Base-by-base conservation (phyloP, 2,888 invertebrate genomes). In the Ormyrus thymus region DNA sequence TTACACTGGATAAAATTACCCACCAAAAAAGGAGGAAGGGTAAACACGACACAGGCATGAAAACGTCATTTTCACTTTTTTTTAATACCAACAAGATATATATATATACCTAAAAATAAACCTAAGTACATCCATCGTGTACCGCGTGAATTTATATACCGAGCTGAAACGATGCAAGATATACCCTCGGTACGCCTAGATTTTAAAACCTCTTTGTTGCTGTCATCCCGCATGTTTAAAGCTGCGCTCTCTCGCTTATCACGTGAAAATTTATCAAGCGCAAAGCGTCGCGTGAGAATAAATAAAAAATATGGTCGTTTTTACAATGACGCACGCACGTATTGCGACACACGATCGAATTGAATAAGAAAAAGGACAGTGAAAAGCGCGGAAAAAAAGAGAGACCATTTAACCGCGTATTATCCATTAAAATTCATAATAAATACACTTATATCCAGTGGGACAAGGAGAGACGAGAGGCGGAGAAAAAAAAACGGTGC, bases 161-260 rank as follows among this genome's bases (percentile, higher is more conserved):
- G 55, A 69, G 56, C 15, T 58, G n/a, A 68, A 58, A 10, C 74
- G 43, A 74, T n/a, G 50, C 48, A 46, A 65, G 74, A 48, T 55
- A 69, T 46, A 46, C 53, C 45, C 53, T 48, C 62, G 55, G 50
- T 48, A 73, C 7, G 29, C 29, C 15, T 69, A 64, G 56, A 76
- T 70, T 29, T 58, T 58, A 58, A 29, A 70, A 76, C 53, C 55
- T 77, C 72, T 77, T 72, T 71, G 65, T 77, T 58, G 58, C 65
- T 72, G 77, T 77, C 72, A 77, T 72, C 53, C 66, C 72, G 71
- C 77, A 77, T 77, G 66, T 72, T 71, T 76, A 76, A 53, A 48
- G 62, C 69, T 69, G 62, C 55, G 61, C 69, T 76, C 69, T 15
- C 29, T 76, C 69, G 46, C 29, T 55, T 59, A 65, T 48, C 56